phyloP scores from a whole-genome alignment of 2,797 vertebrate genomes.

The Avahi laniger region DNA sequence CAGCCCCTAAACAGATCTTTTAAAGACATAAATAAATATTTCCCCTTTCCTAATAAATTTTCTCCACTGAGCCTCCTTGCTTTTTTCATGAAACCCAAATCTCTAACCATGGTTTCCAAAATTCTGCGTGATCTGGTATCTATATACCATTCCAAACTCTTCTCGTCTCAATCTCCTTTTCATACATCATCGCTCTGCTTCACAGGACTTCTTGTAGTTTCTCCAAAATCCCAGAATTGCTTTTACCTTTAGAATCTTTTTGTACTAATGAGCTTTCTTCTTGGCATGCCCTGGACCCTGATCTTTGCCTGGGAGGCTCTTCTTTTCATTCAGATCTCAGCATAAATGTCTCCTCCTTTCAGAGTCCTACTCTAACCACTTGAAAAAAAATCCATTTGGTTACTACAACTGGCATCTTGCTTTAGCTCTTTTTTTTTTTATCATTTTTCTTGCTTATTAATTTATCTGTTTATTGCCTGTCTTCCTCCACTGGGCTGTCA shows the following conservation, averaged over 20 bases:
- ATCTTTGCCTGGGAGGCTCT: background rate
- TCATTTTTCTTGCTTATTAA: background rate
- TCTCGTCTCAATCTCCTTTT: background rate
- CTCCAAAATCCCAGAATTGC: background rate
- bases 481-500: background rate
- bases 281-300: background rate
- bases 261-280: background rate
- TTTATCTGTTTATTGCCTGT: background rate
- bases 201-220: background rate
- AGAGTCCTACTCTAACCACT: background rate
- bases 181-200: background rate
- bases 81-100: background rate
- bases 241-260: background rate
- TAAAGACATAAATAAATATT: background rate
- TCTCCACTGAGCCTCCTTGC: background rate
- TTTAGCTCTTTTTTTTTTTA: background rate
- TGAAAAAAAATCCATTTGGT: background rate
- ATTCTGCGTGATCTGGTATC: background rate
- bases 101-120: background rate
- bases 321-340: background rate
- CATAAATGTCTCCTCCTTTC: background rate
- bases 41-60: background rate
- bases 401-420: background rate
- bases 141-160: background rate
- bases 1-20: background rate